These are phyloP conservation scores for Oncorhynchus masou DNA, from an alignment of 2,113 vertebrate genomes.

Conservation along the genomic window DNA sequence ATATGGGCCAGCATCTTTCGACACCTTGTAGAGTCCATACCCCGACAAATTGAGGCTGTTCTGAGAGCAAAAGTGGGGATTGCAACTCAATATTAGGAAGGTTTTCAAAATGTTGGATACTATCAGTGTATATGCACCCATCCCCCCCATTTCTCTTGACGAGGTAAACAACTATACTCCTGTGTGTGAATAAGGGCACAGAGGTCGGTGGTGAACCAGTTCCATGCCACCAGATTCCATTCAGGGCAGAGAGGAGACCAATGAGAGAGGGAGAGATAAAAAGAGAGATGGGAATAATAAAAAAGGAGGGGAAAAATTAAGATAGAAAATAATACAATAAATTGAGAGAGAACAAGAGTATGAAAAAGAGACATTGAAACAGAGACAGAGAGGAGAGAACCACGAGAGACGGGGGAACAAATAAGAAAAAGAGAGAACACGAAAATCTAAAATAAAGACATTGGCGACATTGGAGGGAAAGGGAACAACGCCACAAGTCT, in stretches of 20 bases:
- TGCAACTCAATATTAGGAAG: background rate
- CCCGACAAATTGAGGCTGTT: no score
- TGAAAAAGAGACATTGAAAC: conserved; percentile 34
- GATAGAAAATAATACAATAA: conserved; percentile 34
- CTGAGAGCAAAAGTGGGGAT: no score
- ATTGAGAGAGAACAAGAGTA: conserved; percentile 26
- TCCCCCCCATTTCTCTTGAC: background rate
- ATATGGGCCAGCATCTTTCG: no score
- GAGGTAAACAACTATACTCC: no score
- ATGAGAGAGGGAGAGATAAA: conserved; percentile 15
- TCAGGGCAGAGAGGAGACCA: conserved; percentile 4
- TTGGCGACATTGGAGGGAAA: no score
- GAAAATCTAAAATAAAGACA: no score
- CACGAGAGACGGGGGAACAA: background rate
- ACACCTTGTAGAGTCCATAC: no score
- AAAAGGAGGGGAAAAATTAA: background rate
- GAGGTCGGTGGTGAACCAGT: background rate
- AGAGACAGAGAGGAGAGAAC: conserved; percentile 13
- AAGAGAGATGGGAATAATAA: conserved; percentile 26
- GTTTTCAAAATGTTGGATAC: background rate
- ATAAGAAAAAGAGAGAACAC: no score
- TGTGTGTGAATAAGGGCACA: no score
- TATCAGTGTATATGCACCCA: background rate
- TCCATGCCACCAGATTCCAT: background rate
- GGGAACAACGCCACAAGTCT: no score